Base-by-base conservation (phyloP, 2,888 invertebrate species). In the Hanleya hanleyi region DNA sequence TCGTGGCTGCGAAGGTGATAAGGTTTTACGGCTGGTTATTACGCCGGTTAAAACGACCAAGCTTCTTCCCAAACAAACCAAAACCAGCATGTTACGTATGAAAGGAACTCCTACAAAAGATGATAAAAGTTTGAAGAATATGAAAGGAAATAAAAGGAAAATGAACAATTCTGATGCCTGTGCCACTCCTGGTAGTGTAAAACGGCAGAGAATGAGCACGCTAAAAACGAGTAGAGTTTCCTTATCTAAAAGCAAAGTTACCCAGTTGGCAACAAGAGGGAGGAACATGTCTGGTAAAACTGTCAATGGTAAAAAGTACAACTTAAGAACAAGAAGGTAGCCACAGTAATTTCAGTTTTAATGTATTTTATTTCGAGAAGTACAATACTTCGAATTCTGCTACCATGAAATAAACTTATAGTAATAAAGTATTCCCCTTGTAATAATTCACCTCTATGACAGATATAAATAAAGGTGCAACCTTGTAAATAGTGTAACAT, bases 41-140 rank as follows among this genome's bases (percentile, higher is more conserved):
- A 80, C 82, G 12, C 83, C 85, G 0, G 49, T 36, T 83, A 5
- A 77, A 79, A 37, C 29, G 4, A 32, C 26, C 22, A 83, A 75
- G 62, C 50, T 77, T 32, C 49, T 79, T 15, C 75, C 80, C 26
- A 81, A 79, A 32, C 86, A 82, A 68, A 86, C 86, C 6, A 85
- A 85, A 67, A 83, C 85, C 9, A 85, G 85, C 61, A 77, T 86
- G 57, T 73, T 86, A n/a, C 73, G 86, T 6, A 65, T 85, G 49
- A 83, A 81, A 71, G 66, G 64, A 18, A 81, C 78, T 64, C 82
- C 83, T 1, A 77, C 71, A 0, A 81, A 81, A 72, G 79, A 80
- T 38, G 74, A 66, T 9, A 36, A 37, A 38, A 62, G 29, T 29
- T 41, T 41, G 18, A 41, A 41, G 18, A 41, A 41, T 41, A n/a